Evolutionary conservation across 2,113 vertebrate species (phyloP).

Genomic region (Ariopsis seemanni): DNA sequence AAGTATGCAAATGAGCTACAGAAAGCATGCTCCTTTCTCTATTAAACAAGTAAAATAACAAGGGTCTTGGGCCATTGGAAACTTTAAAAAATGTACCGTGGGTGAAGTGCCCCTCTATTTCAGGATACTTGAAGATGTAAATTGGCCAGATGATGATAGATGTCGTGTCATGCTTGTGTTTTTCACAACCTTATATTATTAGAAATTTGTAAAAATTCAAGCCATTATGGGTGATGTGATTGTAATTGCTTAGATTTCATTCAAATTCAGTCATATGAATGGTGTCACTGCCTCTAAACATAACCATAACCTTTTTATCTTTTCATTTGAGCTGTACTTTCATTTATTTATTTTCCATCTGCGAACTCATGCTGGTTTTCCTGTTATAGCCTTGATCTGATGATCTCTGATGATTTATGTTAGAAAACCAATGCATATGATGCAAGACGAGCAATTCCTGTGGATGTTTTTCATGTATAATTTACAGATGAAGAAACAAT

Average conservation of each 20-base stretch:
- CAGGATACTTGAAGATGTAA: background rate
- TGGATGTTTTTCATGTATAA: background rate
- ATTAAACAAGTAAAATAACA: constrained; percentile 43
- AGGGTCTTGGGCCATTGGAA: background rate
- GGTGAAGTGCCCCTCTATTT: background rate
- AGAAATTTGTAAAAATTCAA: background rate
- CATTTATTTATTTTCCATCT: background rate
- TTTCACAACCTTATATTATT: background rate
- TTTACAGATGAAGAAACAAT: background rate
- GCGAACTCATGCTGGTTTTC: background rate
- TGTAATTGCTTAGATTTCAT: background rate
- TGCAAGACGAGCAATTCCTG: background rate
- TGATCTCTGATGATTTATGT: background rate
- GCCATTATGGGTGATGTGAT: too few relatives aligned
- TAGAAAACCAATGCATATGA: background rate
- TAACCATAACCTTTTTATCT: background rate
- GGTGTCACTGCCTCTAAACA: background rate
- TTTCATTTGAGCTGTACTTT: background rate
- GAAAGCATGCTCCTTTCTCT: background rate
- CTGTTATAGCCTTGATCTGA: background rate
- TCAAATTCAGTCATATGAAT: background rate
- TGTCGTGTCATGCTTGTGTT: background rate
- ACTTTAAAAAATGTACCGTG: background rate
- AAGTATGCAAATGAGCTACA: background rate
- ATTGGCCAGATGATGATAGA: background rate